Evolutionary conservation across 2,888 invertebrate genomes (phyloP), one percentile per base, ranked within the genome.

Genomic region (Danaus chrysippus): DNA sequence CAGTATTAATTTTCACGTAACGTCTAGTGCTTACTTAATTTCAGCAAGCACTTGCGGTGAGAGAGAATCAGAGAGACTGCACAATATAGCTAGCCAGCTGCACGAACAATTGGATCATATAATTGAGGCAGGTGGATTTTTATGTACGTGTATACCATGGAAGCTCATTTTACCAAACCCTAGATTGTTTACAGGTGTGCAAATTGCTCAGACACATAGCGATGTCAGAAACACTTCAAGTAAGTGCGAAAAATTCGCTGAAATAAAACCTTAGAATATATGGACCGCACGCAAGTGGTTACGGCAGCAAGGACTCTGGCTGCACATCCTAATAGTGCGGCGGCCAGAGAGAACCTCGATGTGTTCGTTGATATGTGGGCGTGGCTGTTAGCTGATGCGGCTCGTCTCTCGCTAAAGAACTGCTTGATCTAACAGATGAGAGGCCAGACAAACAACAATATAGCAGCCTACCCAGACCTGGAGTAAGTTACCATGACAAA

Each of bases 51-150:
- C 90, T 84, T 84, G 96, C 73, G 93, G 95, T 83, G 91, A 91
- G 89, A 91, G 91, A 89, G 91, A 91, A 91, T 93, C 96, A 76
- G 97, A 97, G 83, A 94, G 96, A 84, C 94, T 99, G 76, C 97
- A 98, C 85, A 97, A 96, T 86, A 95, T 96, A 84, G 96, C 97
- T 76, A 97, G 97, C 90, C 95, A 96, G 87, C 99, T 99, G 86
- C 96, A 97, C 83, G 99, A 99, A 88, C 98, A 98, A 88, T 96
- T 98, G 82, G 99, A 99, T 90, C 99, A 99, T 87, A 96, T 99
- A 80, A 96, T 99, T 86, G 99, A 99, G 93, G 98, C 98, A 78
- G 75, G 76, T 76, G 62, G 66, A 55, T 59, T 59, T 61, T 56
- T 56, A 57, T 59, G 56, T 55, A 17, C 8, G 12, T 8, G 49